Conservation (phyloP, 2,797 vertebrate species). For the Capromys pilorides region DNA sequence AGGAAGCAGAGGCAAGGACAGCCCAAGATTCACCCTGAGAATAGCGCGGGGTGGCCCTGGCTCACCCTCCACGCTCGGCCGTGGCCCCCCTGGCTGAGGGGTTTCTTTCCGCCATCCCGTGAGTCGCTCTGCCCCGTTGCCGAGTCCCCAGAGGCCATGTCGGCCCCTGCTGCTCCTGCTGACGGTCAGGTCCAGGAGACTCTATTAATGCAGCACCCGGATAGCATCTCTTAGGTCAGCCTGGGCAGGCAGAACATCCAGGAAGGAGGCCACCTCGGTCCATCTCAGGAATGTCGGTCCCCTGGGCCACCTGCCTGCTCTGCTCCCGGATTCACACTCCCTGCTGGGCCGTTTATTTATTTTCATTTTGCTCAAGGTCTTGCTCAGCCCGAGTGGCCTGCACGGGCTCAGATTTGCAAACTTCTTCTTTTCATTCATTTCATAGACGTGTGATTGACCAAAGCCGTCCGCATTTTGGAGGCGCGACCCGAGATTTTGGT, state of each 20-base stretch:
- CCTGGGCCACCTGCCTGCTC: neutral
- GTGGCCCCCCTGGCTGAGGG: neutral
- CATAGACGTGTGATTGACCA: neutral
- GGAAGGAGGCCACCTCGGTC: neutral
- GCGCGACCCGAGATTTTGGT: too few species aligned
- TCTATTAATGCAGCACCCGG: neutral
- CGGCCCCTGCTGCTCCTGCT: neutral
- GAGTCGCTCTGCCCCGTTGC: neutral
- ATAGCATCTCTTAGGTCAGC: neutral
- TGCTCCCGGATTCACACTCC: neutral
- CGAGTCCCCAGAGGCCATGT: neutral
- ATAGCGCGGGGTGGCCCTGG: rapidly evolving
- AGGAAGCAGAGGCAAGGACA: neutral
- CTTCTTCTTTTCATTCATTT: neutral
- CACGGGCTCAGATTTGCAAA: neutral
- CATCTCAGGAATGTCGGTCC: neutral
- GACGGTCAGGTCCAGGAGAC: neutral
- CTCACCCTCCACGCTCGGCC: neutral
- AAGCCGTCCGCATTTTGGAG: neutral
- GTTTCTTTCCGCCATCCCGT: neutral
- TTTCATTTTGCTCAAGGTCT: neutral
- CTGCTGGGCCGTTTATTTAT: neutral
- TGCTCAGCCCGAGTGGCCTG: neutral
- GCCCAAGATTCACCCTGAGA: neutral
- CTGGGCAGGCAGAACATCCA: neutral